Evolutionary conservation across 2,888 invertebrate genomes (phyloP).

Genomic region (Drosophila kokeensis): DNA sequence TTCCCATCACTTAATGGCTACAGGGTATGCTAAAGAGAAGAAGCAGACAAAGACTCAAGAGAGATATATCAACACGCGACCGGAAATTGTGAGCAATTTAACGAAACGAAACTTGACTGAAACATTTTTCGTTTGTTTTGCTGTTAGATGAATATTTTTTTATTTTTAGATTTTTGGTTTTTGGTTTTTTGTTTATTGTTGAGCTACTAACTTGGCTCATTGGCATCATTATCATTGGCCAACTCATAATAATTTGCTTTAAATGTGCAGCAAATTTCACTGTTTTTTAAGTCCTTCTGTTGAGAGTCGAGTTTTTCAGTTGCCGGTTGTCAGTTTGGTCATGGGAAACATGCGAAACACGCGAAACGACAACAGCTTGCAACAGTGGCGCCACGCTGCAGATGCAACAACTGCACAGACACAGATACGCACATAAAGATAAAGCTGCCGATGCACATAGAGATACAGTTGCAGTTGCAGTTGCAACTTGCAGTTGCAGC

Average conservation of each 20-base stretch:
- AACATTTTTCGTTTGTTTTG: constrained; percentile 40
- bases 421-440: constrained; percentile 1
- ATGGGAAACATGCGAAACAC: constrained; percentile 43
- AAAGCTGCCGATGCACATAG: background rate
- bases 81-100: constrained; percentile 82
- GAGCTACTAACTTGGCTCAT: constrained; percentile 42
- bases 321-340: constrained; percentile 9
- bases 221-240: constrained; percentile 19
- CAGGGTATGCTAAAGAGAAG: constrained; percentile 13
- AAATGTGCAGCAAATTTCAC: constrained; percentile 51
- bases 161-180: constrained; percentile 30
- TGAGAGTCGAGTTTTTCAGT: background rate
- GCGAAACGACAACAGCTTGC: background rate
- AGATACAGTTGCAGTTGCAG: constrained; percentile 15
- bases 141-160: constrained; percentile 36
- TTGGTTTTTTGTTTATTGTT: constrained; percentile 6
- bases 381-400: constrained; percentile 34
- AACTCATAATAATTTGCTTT: constrained; percentile 64
- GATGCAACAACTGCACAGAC: constrained; percentile 31
- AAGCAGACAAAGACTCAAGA: constrained; percentile 10
- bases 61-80: constrained; percentile 75
- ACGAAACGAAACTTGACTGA: constrained; percentile 57
- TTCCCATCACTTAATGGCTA: background rate
- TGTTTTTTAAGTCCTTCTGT: background rate
- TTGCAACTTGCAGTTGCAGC: constrained; percentile 4